Percentiles rank a stretch among this genome's conserved stretches.
Evolutionary conservation across 2,888 invertebrate species (phyloP).

Genomic region (Caenorhabditis auriculariae): DNA sequence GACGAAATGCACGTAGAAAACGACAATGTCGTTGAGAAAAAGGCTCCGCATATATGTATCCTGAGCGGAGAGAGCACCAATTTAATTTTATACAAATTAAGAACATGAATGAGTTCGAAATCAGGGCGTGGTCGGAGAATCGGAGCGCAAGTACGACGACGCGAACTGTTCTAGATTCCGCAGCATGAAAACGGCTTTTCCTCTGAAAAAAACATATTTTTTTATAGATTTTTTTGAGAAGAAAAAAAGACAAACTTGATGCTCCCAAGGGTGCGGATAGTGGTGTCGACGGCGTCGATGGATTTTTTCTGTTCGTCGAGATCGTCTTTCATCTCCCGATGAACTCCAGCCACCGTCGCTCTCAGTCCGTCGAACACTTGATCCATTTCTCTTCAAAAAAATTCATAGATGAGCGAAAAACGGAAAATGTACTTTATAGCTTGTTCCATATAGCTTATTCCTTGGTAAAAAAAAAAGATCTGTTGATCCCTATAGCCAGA

Average conservation of each 20-base stretch:
- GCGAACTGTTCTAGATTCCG: constrained; percentile 56
- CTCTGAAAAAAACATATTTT: constrained; percentile 30
- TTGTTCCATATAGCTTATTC: background rate
- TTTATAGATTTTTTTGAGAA: background rate
- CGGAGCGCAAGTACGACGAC: constrained; percentile 47
- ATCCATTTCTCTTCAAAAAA: constrained; percentile 53
- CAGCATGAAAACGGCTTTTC: constrained; percentile 55
- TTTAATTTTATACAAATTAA: background rate
- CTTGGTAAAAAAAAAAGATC: background rate
- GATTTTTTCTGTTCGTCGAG: constrained; percentile 34
- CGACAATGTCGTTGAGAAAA: background rate
- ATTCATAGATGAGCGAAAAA: no score
- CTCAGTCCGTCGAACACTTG: constrained; percentile 54
- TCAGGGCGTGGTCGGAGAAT: constrained; percentile 38
- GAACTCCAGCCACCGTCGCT: constrained; percentile 56
- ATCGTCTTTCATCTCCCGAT: constrained; percentile 57
- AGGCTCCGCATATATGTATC: constrained; percentile 13
- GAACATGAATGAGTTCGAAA: background rate
- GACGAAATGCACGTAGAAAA: background rate
- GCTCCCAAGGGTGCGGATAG: constrained; percentile 43
- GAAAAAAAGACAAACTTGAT: constrained; percentile 45
- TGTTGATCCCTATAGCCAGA: background rate
- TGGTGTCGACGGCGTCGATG: constrained; percentile 52
- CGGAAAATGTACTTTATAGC: background rate
- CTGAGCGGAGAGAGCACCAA: constrained; percentile 12